Base-by-base conservation (phyloP, 2,113 vertebrate genomes). In the Apteryx mantelli region DNA sequence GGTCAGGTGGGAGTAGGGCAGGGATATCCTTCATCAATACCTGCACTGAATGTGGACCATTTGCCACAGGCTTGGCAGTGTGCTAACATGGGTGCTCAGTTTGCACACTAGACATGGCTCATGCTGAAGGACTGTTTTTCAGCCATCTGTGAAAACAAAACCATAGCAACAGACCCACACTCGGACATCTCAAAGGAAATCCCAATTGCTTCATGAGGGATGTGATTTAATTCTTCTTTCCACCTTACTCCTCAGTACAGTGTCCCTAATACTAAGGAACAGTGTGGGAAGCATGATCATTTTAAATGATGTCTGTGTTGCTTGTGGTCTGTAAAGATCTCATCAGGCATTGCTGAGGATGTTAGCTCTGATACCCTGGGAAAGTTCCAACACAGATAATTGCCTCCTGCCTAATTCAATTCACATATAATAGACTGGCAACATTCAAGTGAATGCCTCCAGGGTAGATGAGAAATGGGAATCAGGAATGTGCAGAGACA, bases 361-460 rank as follows among this genome's bases (percentile, higher is more conserved):
- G 88, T 91, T 80, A 95, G 73, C 69, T 92, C 79, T 92, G 86
- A 83, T 92, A 88, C 38, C 80, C 92, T 96, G 97, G 86, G 93
- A 96, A 96, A 94, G 32, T 90, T 96, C 95, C 93, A 96, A 68
- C 69, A 58, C 34, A 82, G 88, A 48, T 86, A 96, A 95, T 92
- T 96, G 88, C 52, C 92, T 95, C 52, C 92, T 93, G 88, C 60
- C 82, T 94, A 78, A 94, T 83, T 93, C 82, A 91, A 55, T 93
- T 93, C 86, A 64, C 7, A 30, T 84, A 85, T 96, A 88, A 68
- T 52, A 86, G 50, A 83, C 40, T 78, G 88, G 82, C 68, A 97
- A 50, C 53, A 48, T 17, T 95, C 58, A 74, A 88, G 52, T 46
- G 55, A 83, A 58, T 81, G 46, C 73, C 88, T 61, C 17, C 2